Evolutionary conservation across 2,113 vertebrate species (phyloP), one percentile per base, ranked within the genome.

Genomic region (Eubucco bourcierii): DNA sequence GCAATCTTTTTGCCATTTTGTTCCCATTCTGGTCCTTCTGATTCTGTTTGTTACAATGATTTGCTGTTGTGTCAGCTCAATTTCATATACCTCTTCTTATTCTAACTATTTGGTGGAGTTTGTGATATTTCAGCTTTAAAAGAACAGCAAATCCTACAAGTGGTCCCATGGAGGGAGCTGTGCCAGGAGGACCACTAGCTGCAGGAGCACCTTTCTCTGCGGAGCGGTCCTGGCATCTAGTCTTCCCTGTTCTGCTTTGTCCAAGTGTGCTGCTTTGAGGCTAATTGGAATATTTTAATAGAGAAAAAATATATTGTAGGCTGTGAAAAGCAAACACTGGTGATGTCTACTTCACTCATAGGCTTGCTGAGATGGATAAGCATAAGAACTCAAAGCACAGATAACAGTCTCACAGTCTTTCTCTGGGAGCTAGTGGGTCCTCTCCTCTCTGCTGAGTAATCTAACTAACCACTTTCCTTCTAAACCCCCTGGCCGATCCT

Each of bases 201-300:
- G 97, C 97, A 90, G 87, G 84, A 76, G 96, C 83, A 33, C 97
- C 97, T 76, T 98, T 98, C 41, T 95, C 84, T 87, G 98, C 97
- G 2, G 84, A 65, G 6, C 87, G 86, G 41, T 98, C 98, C 67
- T 97, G 91, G n/a, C 61, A 94, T 78, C 97, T 98, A 78, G 77
- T 41, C 77, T 97, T 94, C 72, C 97, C 97, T 60, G 63, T 97
- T n/a, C 97, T 56, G 97, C 97, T 91, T 97, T 95, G 9, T 98
- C 98, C 68, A 90, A 39, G 37, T 39, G 37, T 39, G 37, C 37
- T 39, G 37, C 9, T 39, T 39, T 39, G 37, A 39, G 37, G 8
- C 37, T 39, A 39, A 39, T 39, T 39, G 37, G 37, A 39, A 39
- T 39, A 39, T 39, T 39, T 39, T 39, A 39, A 39, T 39, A 39